A percentile compares a stretch with the other conserved stretches of the same genome.
Evolutionary conservation across 2,113 vertebrate genomes (phyloP).

Genomic region (Trichomycterus rosablanca): DNA sequence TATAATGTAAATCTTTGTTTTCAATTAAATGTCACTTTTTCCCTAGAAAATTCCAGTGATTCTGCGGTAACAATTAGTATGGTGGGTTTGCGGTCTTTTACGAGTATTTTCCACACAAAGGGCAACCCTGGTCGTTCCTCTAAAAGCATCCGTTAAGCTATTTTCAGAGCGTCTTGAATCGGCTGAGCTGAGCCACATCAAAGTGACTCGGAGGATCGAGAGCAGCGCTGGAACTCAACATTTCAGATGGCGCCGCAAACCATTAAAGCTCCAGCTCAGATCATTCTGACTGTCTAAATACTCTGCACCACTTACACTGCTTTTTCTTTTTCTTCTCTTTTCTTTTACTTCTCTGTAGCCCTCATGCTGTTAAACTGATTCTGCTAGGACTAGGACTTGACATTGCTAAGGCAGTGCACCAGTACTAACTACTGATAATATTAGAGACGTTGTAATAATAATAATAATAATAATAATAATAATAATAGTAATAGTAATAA

Average conservation of each 20-base stretch:
- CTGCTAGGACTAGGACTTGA: too few relatives aligned
- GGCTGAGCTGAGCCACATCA: conserved; percentile 19
- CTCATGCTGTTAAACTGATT: too few relatives aligned
- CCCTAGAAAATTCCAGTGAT: conserved; percentile 15
- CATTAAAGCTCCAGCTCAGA: conserved; percentile 8
- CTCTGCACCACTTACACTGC: too few relatives aligned
- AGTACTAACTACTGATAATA: too few relatives aligned
- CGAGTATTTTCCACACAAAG: conserved; percentile 30
- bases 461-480: too few relatives aligned
- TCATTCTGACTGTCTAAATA: background rate
- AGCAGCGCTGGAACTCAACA: conserved; percentile 7
- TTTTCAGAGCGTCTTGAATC: conserved; percentile 21
- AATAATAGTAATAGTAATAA: too few relatives aligned
- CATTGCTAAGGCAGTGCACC: too few relatives aligned
- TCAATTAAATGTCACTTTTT: conserved; percentile 8
- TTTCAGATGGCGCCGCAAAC: conserved; percentile 29
- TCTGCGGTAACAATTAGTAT: conserved; percentile 21
- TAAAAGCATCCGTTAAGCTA: conserved; percentile 28
- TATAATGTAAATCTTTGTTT: conserved; percentile 7
- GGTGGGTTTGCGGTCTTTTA: conserved; percentile 21
- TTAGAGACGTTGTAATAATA: too few relatives aligned
- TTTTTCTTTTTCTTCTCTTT: too few relatives aligned
- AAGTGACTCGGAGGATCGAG: conserved; percentile 12
- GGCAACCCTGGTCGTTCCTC: conserved; percentile 8
- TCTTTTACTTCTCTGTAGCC: too few relatives aligned